These are phyloP conservation scores for Phalera bucephala DNA, from an alignment of 2,888 invertebrate genomes.

Conservation along the genomic window DNA sequence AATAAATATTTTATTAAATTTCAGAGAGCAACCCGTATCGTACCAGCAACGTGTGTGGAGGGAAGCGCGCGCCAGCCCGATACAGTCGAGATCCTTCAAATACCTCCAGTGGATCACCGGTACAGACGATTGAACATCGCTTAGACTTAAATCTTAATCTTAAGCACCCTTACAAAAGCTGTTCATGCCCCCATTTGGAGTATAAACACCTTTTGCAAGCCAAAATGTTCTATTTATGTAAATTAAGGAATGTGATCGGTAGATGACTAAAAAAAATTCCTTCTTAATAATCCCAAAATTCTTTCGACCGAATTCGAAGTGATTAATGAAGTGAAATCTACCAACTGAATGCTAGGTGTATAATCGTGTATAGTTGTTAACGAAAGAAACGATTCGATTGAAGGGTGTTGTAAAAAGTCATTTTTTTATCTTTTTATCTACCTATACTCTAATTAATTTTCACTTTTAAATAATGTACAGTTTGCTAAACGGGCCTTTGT, in stretches of 20 bases:
- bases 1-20: too few species aligned
- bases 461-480: constrained; percentile 36
- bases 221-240: constrained; percentile 27
- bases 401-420: constrained; percentile 27
- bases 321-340: constrained; percentile 39
- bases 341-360: constrained; percentile 29
- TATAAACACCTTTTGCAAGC: constrained; percentile 23
- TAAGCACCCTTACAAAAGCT: constrained; percentile 28
- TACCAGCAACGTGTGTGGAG: constrained; percentile 60
- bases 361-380: constrained; percentile 29
- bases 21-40: constrained; percentile 69
- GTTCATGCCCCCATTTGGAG: constrained; percentile 11
- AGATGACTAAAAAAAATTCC: constrained; percentile 25
- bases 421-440: constrained; percentile 34
- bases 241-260: constrained; percentile 33
- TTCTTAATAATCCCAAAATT: constrained; percentile 54
- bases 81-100: constrained; percentile 80
- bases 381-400: constrained; percentile 48
- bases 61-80: constrained; percentile 65
- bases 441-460: constrained; percentile 36
- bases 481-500: constrained; percentile 36
- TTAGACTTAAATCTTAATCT: constrained; percentile 29
- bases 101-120: constrained; percentile 82
- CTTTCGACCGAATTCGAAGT: constrained; percentile 50
- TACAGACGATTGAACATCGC: constrained; percentile 64